Evolutionary conservation across 1,140 invertebrate species (phyloP).

Genomic region (Littorina saxatilis): DNA sequence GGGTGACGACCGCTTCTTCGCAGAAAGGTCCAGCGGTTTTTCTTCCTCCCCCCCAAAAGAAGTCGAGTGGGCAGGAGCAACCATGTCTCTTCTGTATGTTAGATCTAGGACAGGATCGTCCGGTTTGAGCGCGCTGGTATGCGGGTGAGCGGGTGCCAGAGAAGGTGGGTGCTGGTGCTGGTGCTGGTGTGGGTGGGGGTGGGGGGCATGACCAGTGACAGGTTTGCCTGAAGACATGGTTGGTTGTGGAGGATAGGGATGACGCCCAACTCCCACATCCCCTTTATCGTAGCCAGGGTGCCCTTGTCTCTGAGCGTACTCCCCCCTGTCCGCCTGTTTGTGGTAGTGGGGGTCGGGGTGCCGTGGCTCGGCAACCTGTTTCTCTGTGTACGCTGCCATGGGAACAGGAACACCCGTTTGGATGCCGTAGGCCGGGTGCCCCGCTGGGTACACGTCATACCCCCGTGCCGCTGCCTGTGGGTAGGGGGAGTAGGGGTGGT

Average conservation of each 20-base stretch:
- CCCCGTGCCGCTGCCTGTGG: background rate
- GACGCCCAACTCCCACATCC: background rate
- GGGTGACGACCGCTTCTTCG: conserved; percentile 40
- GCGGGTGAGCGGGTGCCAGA: background rate
- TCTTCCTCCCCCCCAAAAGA: conserved; percentile 34
- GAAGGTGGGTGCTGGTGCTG: too few species aligned
- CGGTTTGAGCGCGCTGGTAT: background rate
- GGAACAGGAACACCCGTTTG: conserved; percentile 25
- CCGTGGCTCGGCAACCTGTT: background rate
- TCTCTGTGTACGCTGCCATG: background rate
- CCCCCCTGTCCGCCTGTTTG: background rate
- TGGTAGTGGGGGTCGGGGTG: background rate
- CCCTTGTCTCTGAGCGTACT: background rate
- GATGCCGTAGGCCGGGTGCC: conserved; percentile 22
- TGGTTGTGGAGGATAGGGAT: background rate
- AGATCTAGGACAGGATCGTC: conserved; percentile 25
- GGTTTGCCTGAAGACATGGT: background rate
- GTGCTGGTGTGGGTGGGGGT: background rate
- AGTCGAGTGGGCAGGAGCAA: background rate
- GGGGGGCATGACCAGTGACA: background rate
- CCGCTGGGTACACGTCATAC: background rate
- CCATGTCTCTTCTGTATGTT: background rate
- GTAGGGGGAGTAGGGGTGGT: background rate
- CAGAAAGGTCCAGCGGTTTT: conserved; percentile 63
- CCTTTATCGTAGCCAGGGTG: background rate